A percentile compares a stretch with the other conserved stretches of the same genome.
These are phyloP conservation scores for Epinotia nisella DNA, from an alignment of 2,888 invertebrate genomes.

Conservation along the genomic window DNA sequence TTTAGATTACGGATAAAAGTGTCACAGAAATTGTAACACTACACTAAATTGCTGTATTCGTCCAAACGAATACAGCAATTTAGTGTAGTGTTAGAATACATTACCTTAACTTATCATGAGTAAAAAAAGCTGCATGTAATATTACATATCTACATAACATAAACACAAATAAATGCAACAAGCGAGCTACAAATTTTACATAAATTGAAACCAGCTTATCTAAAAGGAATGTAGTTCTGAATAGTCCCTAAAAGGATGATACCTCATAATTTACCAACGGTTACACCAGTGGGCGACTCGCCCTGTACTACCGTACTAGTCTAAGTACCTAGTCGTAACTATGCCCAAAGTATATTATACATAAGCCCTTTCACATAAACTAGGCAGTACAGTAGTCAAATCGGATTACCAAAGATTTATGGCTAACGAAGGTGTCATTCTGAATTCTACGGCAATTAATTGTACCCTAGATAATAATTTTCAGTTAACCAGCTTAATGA, in stretches of 20 bases:
- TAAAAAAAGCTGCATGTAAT: no score
- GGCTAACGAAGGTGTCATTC: constrained; percentile 60
- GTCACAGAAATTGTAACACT: no score
- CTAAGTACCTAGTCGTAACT: constrained; percentile 7
- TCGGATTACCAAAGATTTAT: constrained; percentile 70
- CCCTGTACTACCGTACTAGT: not conserved
- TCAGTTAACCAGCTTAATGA: constrained; percentile 57
- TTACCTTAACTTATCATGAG: no score
- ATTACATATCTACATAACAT: not conserved
- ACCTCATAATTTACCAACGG: constrained; percentile 31
- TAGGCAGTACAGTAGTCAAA: constrained; percentile 47
- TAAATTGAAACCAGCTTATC: constrained; percentile 1
- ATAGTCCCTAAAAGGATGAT: constrained; percentile 33
- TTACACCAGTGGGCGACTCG: constrained; percentile 26
- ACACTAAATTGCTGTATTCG: no score
- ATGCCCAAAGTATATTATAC: not conserved
- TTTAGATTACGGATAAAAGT: constrained; percentile 9
- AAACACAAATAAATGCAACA: not conserved
- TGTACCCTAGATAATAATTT: constrained; percentile 63
- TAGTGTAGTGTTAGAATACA: not conserved
- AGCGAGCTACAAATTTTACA: not conserved
- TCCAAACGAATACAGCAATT: not conserved
- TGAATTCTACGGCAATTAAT: constrained; percentile 64
- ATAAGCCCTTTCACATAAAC: constrained; percentile 15
- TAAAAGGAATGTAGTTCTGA: constrained; percentile 22